Base-by-base conservation (phyloP, 2,888 invertebrate genomes). In the Standfussiana lucernea region DNA sequence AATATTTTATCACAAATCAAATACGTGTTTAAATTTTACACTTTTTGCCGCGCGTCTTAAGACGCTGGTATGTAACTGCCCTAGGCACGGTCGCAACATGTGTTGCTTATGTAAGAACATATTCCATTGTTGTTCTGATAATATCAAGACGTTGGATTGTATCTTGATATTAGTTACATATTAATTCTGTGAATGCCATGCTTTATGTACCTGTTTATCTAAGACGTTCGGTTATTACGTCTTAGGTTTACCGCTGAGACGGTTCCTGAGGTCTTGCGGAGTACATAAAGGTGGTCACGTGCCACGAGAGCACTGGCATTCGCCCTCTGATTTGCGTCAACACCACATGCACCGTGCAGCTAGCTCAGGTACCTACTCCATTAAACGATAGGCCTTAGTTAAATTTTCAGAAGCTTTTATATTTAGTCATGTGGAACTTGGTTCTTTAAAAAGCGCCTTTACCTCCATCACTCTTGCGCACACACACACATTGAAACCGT, bases 61-160 rank as follows among this genome's bases (percentile, higher is more conserved):
- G 8, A 61, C 53, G 50, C 37, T 3, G 0, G 15, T 62, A 21
- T 79, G 45, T 84, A 6, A 66, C 18, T 24, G 61, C 69, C 73
- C 73, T 66, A 84, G 0, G 21, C 8, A 1, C 21, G n/a, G 32
- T 28, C 40, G 28, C 35, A 72, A 61, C 84, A 84, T 59, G 70
- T 82, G 79, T 50, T 82, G 83, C 56, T 79, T 69, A 62, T 32
- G 1, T 61, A 69, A 82, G 47, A 76, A 69, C 68, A 59, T 82
- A 56, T 79, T 77, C 77, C 64, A 77, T 82, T 69, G 77, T 76
- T 42, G 56, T 68, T 64, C 37, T 13, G 64, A 65, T 65, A 68
- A 59, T 50, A 65, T 59, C 83, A 82, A 82, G 68, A 59, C 68
- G 82, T 82, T 68, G 56, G 18, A 56, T 64, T 77, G 24, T 77